Evolutionary conservation across 2,888 invertebrate species (phyloP).

Genomic region (Argyresthia goedartella): DNA sequence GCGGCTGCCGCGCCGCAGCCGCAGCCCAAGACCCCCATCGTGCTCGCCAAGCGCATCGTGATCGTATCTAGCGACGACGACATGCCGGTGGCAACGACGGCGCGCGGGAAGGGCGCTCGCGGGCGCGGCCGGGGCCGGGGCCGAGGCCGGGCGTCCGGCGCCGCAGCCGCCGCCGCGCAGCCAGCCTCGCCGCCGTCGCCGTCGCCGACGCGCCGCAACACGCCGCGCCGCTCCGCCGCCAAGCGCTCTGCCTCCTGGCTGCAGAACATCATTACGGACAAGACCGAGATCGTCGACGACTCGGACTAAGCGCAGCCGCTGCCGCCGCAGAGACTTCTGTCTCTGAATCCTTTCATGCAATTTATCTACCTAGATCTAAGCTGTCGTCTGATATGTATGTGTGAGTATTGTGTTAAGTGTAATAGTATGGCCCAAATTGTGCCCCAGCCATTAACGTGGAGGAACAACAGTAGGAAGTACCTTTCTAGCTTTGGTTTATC

Average conservation of each 20-base stretch:
- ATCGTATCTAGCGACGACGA: conserved; percentile 49
- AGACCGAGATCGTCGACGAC: conserved; percentile 4
- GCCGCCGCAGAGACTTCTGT: no score
- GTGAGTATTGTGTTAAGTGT: no score
- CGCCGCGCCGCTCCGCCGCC: conserved; percentile 34
- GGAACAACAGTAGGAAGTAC: no score
- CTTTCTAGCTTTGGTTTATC: no score
- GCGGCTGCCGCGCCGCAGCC: conserved; percentile 20
- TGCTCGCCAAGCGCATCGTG: conserved; percentile 29
- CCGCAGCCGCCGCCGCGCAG: conserved; percentile 14
- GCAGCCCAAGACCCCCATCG: conserved; percentile 14
- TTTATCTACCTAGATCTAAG: no score
- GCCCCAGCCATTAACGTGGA: no score
- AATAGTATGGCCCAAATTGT: no score
- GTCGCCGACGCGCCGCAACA: conserved; percentile 35
- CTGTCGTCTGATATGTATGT: no score
- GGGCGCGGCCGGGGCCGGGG: conserved; percentile 13
- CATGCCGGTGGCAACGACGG: conserved; percentile 13
- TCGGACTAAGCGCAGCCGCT: not conserved
- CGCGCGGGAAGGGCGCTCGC: conserved; percentile 13
- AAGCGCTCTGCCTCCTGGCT: conserved; percentile 3
- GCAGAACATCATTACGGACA: conserved; percentile 5
- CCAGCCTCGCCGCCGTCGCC: conserved; percentile 6
- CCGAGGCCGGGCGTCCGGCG: conserved; percentile 13
- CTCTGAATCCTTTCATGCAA: no score